Conservation (phyloP, 2,888 invertebrate genomes). For the Dryomyza anilis region DNA sequence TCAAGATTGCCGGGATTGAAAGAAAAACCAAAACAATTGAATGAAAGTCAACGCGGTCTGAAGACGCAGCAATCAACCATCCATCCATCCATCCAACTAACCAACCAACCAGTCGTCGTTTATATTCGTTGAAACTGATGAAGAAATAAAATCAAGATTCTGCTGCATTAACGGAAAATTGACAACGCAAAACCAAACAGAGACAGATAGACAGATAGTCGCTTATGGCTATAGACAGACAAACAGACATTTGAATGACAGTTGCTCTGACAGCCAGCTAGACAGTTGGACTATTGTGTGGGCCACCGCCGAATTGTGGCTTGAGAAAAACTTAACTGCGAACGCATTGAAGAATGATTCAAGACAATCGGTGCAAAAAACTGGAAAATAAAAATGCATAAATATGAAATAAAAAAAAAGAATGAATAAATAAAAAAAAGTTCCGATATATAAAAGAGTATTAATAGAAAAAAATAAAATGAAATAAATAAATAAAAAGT, state of each 20-base stretch:
- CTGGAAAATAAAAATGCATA: neutral
- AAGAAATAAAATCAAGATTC: constrained; percentile 19
- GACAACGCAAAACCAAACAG: neutral
- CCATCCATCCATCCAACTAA: too few relatives aligned
- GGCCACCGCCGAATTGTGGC: constrained; percentile 1
- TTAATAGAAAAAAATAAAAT: too few relatives aligned
- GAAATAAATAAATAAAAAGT: too few relatives aligned
- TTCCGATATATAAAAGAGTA: too few relatives aligned
- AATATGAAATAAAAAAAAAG: neutral
- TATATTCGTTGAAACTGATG: constrained; percentile 12
- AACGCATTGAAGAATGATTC: neutral
- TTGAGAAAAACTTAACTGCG: neutral
- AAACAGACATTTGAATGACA: neutral
- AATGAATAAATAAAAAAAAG: too few relatives aligned
- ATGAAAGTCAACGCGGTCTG: neutral
- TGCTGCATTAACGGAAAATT: constrained; percentile 6
- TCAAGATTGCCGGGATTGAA: too few relatives aligned
- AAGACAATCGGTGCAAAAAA: neutral
- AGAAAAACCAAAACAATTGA: constrained; percentile 3
- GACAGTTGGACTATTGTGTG: constrained; percentile 2
- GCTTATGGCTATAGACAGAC: neutral
- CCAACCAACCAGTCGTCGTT: too few relatives aligned
- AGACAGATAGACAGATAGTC: neutral
- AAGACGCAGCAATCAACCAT: too few relatives aligned
- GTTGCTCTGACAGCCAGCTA: neutral